A percentile compares a stretch with the other conserved stretches of the same genome.
phyloP scores from a whole-genome alignment of 2,113 vertebrate genomes.

The Zapus hudsonius region DNA sequence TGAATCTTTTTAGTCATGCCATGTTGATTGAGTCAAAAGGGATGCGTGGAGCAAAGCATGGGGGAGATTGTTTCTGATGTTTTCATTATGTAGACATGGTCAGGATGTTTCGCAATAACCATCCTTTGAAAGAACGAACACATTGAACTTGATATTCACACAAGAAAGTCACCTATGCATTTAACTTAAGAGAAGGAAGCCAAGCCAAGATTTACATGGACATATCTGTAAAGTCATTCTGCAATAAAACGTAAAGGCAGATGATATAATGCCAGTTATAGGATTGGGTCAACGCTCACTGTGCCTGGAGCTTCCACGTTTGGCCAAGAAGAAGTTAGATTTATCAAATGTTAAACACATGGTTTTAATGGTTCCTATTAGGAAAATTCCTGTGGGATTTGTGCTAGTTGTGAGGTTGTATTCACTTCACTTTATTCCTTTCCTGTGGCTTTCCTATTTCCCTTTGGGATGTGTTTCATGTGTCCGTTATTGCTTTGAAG shows the following conservation, averaged over 20 bases:
- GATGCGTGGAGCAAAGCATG: not conserved
- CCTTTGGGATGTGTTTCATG: constrained; percentile 73
- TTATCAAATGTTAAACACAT: constrained; percentile 80
- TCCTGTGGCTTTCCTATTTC: constrained; percentile 69
- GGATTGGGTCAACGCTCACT: constrained; percentile 55
- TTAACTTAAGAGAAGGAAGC: constrained; percentile 29
- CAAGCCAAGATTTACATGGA: not conserved
- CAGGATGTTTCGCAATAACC: constrained; percentile 26
- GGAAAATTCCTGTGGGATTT: constrained; percentile 69
- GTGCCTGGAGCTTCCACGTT: constrained; percentile 8
- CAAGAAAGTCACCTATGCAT: not conserved
- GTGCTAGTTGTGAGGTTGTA: constrained; percentile 73
- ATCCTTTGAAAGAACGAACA: constrained; percentile 48
- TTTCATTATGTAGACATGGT: constrained; percentile 19
- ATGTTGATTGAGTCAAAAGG: constrained; percentile 38
- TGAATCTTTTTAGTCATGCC: constrained; percentile 37
- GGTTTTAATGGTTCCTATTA: constrained; percentile 71
- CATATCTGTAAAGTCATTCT: constrained; percentile 48
- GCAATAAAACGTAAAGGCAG: constrained; percentile 53
- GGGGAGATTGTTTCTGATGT: constrained; percentile 42
- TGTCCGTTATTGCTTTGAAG: constrained; percentile 79
- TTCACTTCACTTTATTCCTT: constrained; percentile 77
- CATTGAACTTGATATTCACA: constrained; percentile 12
- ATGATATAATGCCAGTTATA: constrained; percentile 14
- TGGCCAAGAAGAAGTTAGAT: constrained; percentile 65